phyloP scores from a whole-genome alignment of 2,888 invertebrate genomes.

The Catocala fraxini region DNA sequence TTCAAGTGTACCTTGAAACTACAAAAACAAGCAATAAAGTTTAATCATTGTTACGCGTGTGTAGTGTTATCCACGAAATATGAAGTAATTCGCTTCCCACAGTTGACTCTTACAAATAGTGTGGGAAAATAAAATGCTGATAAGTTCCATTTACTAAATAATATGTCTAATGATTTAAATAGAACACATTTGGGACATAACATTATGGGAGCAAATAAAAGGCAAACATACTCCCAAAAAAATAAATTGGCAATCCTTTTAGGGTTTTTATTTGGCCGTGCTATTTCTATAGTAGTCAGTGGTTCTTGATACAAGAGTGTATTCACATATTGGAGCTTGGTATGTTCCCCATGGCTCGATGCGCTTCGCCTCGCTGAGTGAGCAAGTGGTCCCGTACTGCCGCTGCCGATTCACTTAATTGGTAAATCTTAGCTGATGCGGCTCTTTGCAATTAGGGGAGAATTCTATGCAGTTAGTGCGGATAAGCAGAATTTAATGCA shows the following conservation, averaged over 20 bases:
- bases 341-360: constrained; percentile 24
- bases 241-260: constrained; percentile 37
- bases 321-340: constrained; percentile 23
- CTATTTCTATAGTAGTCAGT: constrained; percentile 24
- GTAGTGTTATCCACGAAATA: constrained; percentile 14
- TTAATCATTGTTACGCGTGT: constrained; percentile 12
- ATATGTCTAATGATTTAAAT: constrained; percentile 37
- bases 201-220: constrained; percentile 18
- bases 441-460: constrained; percentile 81
- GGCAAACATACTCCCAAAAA: constrained; percentile 20
- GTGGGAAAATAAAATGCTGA: constrained; percentile 42
- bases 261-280: constrained; percentile 15
- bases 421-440: constrained; percentile 84
- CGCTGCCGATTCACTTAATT: constrained; percentile 78
- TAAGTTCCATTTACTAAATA: constrained; percentile 41
- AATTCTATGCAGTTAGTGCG: constrained; percentile 68
- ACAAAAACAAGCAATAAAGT: neutral
- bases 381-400: constrained; percentile 73
- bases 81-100: constrained; percentile 45
- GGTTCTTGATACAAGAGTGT: constrained; percentile 29
- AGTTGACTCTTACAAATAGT: constrained; percentile 44
- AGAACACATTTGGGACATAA: constrained; percentile 33
- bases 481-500: constrained; percentile 71
- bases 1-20: neutral
- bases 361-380: constrained; percentile 66